These are phyloP conservation scores for Brachionus koreanus DNA, from an alignment of 1,140 invertebrate genomes.

Conservation along the genomic window DNA sequence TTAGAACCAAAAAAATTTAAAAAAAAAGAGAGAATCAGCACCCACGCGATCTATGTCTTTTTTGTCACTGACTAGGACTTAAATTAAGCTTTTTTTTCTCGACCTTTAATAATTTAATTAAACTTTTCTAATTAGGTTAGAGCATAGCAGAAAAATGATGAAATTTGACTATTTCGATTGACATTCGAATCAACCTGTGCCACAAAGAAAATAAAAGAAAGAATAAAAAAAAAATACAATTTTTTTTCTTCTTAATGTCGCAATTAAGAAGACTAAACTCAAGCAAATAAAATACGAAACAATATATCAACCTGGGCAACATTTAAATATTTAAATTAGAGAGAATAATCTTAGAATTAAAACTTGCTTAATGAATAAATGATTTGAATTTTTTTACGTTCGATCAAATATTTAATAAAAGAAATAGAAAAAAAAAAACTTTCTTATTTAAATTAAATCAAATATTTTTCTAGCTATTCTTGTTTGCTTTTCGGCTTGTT, in stretches of 20 bases:
- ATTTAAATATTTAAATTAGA: constrained; percentile 29
- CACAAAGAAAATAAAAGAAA: neutral
- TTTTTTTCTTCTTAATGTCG: neutral
- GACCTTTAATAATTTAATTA: neutral
- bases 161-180: neutral
- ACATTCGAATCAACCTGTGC: neutral
- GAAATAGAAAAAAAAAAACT: constrained; percentile 16
- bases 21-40: neutral
- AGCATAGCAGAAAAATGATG: neutral
- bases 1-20: neutral
- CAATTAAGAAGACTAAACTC: neutral
- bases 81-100: neutral
- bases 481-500: constrained; percentile 38
- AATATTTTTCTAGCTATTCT: constrained; percentile 33
- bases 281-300: neutral
- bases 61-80: neutral
- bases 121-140: neutral
- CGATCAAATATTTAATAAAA: constrained; percentile 33
- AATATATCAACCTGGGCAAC: neutral
- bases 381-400: constrained; percentile 20
- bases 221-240: neutral
- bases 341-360: constrained; percentile 2
- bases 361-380: neutral
- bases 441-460: constrained; percentile 41
- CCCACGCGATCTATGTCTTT: neutral